Conservation (phyloP, 2,888 invertebrate species). For the Tanypteryx hageni region DNA sequence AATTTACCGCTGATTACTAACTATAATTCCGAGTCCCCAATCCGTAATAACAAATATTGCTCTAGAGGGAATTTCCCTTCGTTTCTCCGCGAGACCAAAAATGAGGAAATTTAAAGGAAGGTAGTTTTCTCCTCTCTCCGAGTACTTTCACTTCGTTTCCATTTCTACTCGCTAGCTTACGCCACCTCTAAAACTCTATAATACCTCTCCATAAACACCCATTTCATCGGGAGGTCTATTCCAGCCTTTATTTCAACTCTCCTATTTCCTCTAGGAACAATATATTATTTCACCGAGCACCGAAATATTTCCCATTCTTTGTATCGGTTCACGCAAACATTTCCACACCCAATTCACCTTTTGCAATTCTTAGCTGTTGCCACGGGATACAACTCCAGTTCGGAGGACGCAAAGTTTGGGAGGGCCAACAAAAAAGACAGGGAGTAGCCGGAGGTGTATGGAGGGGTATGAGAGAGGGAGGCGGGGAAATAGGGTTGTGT, state of each 20-base stretch:
- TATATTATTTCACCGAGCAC: neutral
- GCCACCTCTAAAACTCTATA: neutral
- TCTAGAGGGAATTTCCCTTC: too few species aligned
- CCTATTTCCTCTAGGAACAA: neutral
- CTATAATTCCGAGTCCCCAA: too few species aligned
- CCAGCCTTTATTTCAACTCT: too few species aligned
- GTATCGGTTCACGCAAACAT: neutral
- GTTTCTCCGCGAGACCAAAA: too few species aligned
- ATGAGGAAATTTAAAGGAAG: too few species aligned
- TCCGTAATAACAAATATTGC: too few species aligned
- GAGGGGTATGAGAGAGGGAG: neutral
- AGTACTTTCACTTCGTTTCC: neutral
- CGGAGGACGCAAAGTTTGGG: neutral
- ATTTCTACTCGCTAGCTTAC: neutral
- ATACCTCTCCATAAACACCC: neutral
- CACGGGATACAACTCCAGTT: neutral
- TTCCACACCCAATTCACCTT: slow-evolving; percentile 33
- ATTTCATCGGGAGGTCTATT: neutral
- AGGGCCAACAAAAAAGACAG: neutral
- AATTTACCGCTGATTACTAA: too few species aligned
- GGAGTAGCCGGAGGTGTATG: neutral
- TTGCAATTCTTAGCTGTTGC: slow-evolving; percentile 40
- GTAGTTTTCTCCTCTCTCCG: too few species aligned
- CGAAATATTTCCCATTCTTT: slow-evolving; percentile 27
- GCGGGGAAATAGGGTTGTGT: neutral